Evolutionary conservation across 2,888 invertebrate genomes (phyloP).

Genomic region (Xestobium rufovillosum): DNA sequence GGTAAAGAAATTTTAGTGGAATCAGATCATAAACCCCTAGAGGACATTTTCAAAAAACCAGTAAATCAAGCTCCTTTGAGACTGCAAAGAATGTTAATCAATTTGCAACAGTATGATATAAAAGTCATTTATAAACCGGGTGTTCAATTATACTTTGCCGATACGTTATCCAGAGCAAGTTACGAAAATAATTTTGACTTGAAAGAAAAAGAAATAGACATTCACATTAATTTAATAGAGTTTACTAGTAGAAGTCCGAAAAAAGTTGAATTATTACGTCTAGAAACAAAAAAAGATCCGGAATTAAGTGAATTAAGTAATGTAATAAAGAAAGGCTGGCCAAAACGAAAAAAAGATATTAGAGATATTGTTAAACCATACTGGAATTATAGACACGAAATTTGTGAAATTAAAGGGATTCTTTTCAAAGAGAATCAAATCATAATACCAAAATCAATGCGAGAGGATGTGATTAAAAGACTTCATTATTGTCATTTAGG

Average conservation of each 20-base stretch:
- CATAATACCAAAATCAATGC: too few species aligned
- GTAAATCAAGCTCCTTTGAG: constrained; percentile 11
- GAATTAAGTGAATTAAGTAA: too few species aligned
- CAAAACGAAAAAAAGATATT: too few species aligned
- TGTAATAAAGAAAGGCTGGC: too few species aligned
- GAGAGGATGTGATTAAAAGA: too few species aligned
- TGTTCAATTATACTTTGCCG: constrained; percentile 27
- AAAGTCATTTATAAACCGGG: constrained; percentile 25
- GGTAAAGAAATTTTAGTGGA: constrained; percentile 22
- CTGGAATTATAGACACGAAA: too few species aligned
- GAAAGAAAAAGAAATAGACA: constrained; percentile 4
- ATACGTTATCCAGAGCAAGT: constrained; percentile 26
- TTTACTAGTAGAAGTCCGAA: background rate
- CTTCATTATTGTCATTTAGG: too few species aligned
- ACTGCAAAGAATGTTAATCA: constrained; percentile 14
- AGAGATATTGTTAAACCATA: too few species aligned
- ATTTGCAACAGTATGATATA: constrained; percentile 16
- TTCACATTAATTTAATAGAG: constrained; percentile 4
- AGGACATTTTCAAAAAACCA: constrained; percentile 25
- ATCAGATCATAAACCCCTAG: constrained; percentile 28
- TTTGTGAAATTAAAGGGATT: too few species aligned
- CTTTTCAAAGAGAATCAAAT: too few species aligned
- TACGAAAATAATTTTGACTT: constrained; percentile 14
- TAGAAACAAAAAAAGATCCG: too few species aligned
- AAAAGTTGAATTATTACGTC: background rate